phyloP scores from a whole-genome alignment of 2,888 invertebrate species.

The Melinaea menophilus region DNA sequence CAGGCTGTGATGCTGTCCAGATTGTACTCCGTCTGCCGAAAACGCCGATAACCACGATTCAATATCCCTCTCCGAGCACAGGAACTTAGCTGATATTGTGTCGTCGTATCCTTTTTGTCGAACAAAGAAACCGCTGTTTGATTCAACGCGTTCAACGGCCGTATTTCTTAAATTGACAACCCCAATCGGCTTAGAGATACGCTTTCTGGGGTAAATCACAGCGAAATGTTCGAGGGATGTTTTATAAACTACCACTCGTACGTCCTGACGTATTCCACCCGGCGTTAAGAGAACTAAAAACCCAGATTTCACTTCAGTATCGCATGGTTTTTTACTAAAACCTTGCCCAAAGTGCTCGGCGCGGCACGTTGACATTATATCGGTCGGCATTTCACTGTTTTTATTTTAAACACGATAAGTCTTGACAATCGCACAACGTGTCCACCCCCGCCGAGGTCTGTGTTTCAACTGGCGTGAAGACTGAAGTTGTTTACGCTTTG shows the following conservation, averaged over 20 bases:
- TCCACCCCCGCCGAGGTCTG: conserved; percentile 34
- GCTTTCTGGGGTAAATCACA: conserved; percentile 81
- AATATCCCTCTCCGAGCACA: conserved; percentile 77
- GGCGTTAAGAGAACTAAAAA: conserved; percentile 78
- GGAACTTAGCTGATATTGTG: conserved; percentile 77
- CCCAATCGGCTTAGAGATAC: conserved; percentile 79
- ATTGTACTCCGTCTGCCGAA: conserved; percentile 65
- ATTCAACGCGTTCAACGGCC: conserved; percentile 70
- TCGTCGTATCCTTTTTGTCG: conserved; percentile 81
- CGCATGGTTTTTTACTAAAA: conserved; percentile 52
- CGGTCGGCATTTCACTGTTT: conserved; percentile 63
- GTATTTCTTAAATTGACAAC: conserved; percentile 81
- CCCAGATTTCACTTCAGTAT: conserved; percentile 81
- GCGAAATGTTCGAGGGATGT: conserved; percentile 82
- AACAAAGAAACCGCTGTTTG: conserved; percentile 75
- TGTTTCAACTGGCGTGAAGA: conserved; percentile 42
- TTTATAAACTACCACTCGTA: conserved; percentile 80
- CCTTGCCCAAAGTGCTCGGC: conserved; percentile 60
- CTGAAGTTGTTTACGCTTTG: not conserved
- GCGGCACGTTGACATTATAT: conserved; percentile 55
- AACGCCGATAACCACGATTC: conserved; percentile 80
- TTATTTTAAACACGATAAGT: conserved; percentile 33
- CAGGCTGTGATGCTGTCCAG: conserved; percentile 72
- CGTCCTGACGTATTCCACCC: conserved; percentile 78
- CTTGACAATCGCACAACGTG: conserved; percentile 32